Evolutionary conservation across 2,888 invertebrate species (phyloP), one percentile per base, ranked within the genome.

Genomic region (Stegana nigrithorax): DNA sequence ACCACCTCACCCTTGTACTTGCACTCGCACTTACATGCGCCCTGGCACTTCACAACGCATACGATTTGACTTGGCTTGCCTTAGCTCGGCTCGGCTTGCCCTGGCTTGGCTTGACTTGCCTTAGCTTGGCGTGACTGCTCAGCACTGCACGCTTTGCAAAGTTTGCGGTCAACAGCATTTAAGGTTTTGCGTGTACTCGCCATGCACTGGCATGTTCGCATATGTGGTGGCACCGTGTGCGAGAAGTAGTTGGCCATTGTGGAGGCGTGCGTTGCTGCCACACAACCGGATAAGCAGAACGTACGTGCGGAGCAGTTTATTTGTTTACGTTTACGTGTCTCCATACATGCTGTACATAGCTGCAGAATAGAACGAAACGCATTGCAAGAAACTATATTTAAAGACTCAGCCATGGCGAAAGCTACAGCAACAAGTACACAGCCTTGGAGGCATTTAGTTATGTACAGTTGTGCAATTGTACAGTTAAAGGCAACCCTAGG

Each of bases 131-230:
- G n/a, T n/a, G n/a, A n/a, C n/a, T n/a, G n/a, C n/a, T n/a, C n/a
- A n/a, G n/a, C n/a, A n/a, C n/a, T n/a, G n/a, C n/a, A n/a, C n/a
- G n/a, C n/a, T 44, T 53, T 44, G 55, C 63, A 23, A 63, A 68
- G 57, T 67, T 51, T 51, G 19, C 61, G 70, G 75, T 75, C 78
- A 76, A 76, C 76, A 76, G 66, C 71, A 66, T 72, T 75, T 70
- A 69, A 61, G 45, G 32, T 27, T 19, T n/a, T 51, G 19, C 29
- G 23, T 19, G 14, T 14, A 17, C 29, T 26, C 26, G 14, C 10
- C 17, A 12, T 45, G 47, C 26, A 26, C 1, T 42, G 14, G 26
- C 12, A 23, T 5, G 10, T 23, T 7, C 65, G 51, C 53, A 21
- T 56, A 19, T 65, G 71, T 61, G 47, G 10, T 36, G 47, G 12